These are phyloP conservation scores for chimpanzee (Pan troglodytes) DNA, from an alignment of 2,113 vertebrate genomes.

Conservation along the genomic window NHGRI_mPanTro3-v2.1_pri NC_072409.2:51251501-51252000, in stretches of 20 bases:
- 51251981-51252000: not conserved
- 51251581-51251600: not conserved
- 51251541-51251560: conserved; percentile 43
- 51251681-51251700: not conserved
- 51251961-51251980: conserved; percentile 5
- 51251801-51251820: conserved; percentile 52
- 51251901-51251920: not conserved
- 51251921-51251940: not conserved
- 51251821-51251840: not conserved
- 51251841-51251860: conserved; percentile 26
- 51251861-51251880: conserved; percentile 54
- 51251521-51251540: not conserved
- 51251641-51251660: not conserved
- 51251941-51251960: not conserved
- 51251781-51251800: not conserved
- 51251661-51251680: conserved; percentile 32
- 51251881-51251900: not conserved
- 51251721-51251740: conserved; percentile 13
- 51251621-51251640: not conserved
- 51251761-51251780: conserved; percentile 33
- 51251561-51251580: conserved; percentile 43
- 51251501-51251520: not conserved
- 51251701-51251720: not conserved
- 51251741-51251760: not conserved
- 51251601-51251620: conserved; percentile 54